Base-by-base conservation (phyloP, 2,888 invertebrate genomes). In the Dolomedes plantarius region DNA sequence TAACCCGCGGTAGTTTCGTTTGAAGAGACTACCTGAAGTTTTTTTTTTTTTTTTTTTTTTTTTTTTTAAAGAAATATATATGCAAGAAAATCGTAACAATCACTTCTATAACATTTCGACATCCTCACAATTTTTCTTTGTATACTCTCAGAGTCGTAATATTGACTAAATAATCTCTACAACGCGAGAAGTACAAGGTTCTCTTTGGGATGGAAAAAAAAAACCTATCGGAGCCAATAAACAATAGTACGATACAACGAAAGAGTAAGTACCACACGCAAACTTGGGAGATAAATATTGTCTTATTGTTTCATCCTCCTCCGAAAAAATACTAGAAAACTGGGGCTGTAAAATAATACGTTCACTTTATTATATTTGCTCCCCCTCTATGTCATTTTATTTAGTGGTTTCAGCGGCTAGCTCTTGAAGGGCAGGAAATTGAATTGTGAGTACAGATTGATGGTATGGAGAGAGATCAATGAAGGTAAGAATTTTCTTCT, bases 401-500 rank as follows among this genome's bases (percentile, higher is more conserved):
- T 74, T 56, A 64, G 67, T 74, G 46, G 39, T 73, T 72, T 72
- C 64, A 71, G n/a, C 36, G 74, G 69, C 13, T 41, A 23, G 19
- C 32, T 28, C 65, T 56, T 68, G 36, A 29, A 31, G 16, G n/a
- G n/a, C 82, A 82, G 82, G 82, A 82, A 82, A 82, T 82, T 82
- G 82, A 82, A 82, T 82, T 82, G 82, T 65, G 65, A 62, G 71
- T 50, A 46, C 28, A 39, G 71, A 46, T 56, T 56, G 56, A 71
- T 39, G 32, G 69, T 41, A 28, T 29, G 41, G 46, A 62, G 62
- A 74, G 29, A 32, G 62, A 73, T 39, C 56, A 19, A 29, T 56
- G 68, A 81, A 81, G 81, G 81, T 81, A 68, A 74, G 81, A 65
- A 56, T 81, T 74, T 81, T 74, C 67, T 28, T 68, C 74, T 81